These are phyloP conservation scores for Aphaenogaster floridana DNA, from an alignment of 1,140 invertebrate species.

Conservation along the genomic window DNA sequence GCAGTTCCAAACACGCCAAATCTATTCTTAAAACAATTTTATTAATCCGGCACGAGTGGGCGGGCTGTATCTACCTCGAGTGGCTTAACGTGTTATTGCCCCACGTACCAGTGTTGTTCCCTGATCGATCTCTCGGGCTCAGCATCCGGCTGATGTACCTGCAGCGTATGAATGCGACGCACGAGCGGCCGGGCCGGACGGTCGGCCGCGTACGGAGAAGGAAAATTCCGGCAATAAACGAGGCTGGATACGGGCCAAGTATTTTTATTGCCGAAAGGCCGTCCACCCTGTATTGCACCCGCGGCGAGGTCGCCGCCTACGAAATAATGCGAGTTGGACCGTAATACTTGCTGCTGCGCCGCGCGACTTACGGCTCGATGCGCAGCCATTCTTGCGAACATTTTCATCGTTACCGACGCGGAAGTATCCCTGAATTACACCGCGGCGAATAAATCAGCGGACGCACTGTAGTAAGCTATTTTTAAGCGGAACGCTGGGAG, in stretches of 20 bases:
- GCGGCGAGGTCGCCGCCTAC: conserved; percentile 65
- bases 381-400: conserved; percentile 72
- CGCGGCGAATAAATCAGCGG: conserved; percentile 61
- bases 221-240: conserved; percentile 77
- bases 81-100: conserved; percentile 37
- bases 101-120: conserved; percentile 15
- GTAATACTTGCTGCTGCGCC: conserved; percentile 68
- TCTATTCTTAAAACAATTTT: not conserved
- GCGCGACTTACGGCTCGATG: conserved; percentile 69
- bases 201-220: conserved; percentile 52
- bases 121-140: conserved; percentile 10
- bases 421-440: conserved; percentile 63
- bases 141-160: conserved; percentile 44
- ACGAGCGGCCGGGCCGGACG: conserved; percentile 52
- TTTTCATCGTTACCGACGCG: conserved; percentile 69
- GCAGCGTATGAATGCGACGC: conserved; percentile 62
- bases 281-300: conserved; percentile 45
- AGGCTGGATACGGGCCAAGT: conserved; percentile 72
- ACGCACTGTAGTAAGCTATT: conserved; percentile 58
- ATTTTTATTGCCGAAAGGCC: conserved; percentile 73
- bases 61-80: not conserved
- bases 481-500: conserved; percentile 45
- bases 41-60: not conserved
- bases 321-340: conserved; percentile 70
- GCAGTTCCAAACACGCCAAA: not conserved